Evolutionary conservation across 2,888 invertebrate genomes (phyloP).

Genomic region (Deilephila elpenor): DNA sequence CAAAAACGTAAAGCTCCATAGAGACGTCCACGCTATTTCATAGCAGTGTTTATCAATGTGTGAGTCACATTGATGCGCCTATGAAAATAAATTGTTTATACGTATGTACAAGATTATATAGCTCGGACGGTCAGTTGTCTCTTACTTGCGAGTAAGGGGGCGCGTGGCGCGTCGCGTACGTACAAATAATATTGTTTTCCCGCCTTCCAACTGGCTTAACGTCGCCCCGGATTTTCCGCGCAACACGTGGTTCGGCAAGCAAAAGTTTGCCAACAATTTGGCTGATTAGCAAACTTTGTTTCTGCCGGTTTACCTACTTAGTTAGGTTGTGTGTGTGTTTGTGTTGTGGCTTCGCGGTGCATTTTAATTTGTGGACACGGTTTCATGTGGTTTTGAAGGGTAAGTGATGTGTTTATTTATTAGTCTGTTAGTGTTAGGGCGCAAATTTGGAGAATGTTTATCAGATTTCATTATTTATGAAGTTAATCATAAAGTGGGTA

Average conservation of each 20-base stretch:
- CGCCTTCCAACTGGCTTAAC: constrained; percentile 31
- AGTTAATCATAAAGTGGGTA: no score
- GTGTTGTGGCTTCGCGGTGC: constrained; percentile 51
- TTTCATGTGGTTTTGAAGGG: constrained; percentile 48
- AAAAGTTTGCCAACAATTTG: constrained; percentile 65
- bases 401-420: constrained; percentile 39
- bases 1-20: constrained; percentile 46
- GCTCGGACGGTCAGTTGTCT: constrained; percentile 79
- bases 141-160: constrained; percentile 70
- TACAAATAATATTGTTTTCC: constrained; percentile 65
- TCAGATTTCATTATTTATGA: no score
- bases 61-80: constrained; percentile 67
- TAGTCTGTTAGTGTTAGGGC: constrained; percentile 26
- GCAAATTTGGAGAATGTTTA: not conserved
- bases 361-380: constrained; percentile 49
- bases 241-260: constrained; percentile 68
- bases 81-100: constrained; percentile 80
- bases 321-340: constrained; percentile 55
- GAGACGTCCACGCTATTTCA: constrained; percentile 45
- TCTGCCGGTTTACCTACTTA: constrained; percentile 48
- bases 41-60: constrained; percentile 43
- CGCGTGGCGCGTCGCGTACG: constrained; percentile 59
- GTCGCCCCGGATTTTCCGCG: constrained; percentile 46
- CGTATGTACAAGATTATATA: constrained; percentile 69
- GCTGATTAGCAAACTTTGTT: constrained; percentile 61